Conservation (phyloP, 1,140 invertebrate genomes). For the Drosophila lini region DNA sequence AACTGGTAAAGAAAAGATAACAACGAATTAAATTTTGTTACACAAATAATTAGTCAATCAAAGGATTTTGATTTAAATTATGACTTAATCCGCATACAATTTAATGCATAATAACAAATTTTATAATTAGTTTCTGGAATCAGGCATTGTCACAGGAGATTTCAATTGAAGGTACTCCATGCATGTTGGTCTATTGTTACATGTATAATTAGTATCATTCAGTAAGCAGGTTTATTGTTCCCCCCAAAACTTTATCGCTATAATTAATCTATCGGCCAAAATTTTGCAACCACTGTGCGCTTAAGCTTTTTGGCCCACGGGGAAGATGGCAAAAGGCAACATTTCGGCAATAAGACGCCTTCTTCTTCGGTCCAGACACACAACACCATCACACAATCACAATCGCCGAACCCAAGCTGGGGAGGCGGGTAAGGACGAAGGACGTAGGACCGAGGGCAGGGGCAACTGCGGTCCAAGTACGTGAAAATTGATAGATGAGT, state of each 20-base stretch:
- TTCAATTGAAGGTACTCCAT: background rate
- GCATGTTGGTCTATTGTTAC: background rate
- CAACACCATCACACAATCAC: conserved; percentile 38
- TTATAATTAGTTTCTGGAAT: conserved; percentile 6
- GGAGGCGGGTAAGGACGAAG: conserved; percentile 1
- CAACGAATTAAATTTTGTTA: background rate
- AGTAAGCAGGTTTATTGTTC: background rate
- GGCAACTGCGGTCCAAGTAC: conserved; percentile 77
- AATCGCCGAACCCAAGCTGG: conserved; percentile 22
- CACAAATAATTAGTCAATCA: background rate
- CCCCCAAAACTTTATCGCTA: background rate
- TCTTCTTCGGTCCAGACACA: conserved; percentile 57
- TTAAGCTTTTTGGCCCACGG: conserved; percentile 11
- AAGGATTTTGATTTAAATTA: background rate
- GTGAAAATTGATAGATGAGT: conserved; percentile 84
- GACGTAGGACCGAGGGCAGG: conserved; percentile 2
- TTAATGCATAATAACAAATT: background rate
- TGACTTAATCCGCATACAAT: background rate
- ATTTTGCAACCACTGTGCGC: conserved; percentile 52
- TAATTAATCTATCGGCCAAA: background rate
- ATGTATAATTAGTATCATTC: background rate
- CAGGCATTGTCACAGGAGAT: background rate
- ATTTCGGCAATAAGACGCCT: conserved; percentile 81
- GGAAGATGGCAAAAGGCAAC: conserved; percentile 66
- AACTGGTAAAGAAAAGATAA: background rate